Evolutionary conservation across 2,113 vertebrate species (phyloP).

Genomic region (Perognathus longimembris): DNA sequence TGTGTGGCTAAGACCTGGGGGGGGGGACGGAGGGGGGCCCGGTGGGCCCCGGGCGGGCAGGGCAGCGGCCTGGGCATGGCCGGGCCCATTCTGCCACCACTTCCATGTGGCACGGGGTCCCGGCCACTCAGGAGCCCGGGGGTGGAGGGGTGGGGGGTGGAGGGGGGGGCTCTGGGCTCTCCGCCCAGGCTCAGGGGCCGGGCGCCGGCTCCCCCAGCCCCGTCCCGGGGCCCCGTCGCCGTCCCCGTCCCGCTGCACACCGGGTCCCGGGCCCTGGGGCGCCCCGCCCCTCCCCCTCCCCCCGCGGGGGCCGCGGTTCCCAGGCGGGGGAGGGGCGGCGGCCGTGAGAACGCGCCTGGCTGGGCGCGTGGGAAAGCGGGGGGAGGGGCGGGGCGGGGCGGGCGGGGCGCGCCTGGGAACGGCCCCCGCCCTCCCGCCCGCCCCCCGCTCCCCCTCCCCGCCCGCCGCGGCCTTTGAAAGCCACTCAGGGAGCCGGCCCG

Average conservation of each 20-base stretch:
- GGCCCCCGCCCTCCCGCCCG: slow-evolving; percentile 33
- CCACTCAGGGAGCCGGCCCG: slow-evolving; percentile 75
- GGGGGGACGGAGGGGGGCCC: not conserved
- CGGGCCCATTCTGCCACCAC: no score
- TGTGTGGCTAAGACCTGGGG: not conserved
- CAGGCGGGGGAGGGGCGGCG: slow-evolving; percentile 80
- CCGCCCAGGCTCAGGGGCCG: not conserved
- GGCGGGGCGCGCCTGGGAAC: slow-evolving; percentile 79
- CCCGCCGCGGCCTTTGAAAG: slow-evolving; percentile 72
- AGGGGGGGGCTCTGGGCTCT: no score
- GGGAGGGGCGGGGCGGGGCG: slow-evolving; percentile 83
- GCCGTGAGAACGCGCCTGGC: slow-evolving; percentile 85
- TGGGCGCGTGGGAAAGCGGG: slow-evolving; percentile 87
- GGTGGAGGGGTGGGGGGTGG: not conserved
- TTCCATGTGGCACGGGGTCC: not conserved
- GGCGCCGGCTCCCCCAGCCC: no score
- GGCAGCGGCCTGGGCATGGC: not conserved
- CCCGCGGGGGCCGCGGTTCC: slow-evolving; percentile 63
- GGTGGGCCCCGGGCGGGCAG: not conserved
- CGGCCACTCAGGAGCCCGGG: not conserved
- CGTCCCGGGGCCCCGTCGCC: not conserved
- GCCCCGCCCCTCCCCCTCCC: no score
- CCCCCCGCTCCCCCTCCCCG: not conserved
- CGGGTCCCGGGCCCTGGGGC: not conserved
- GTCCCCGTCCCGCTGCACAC: not conserved